Conservation (phyloP, 2,888 invertebrate genomes). For the Ichneumon xanthorius region DNA sequence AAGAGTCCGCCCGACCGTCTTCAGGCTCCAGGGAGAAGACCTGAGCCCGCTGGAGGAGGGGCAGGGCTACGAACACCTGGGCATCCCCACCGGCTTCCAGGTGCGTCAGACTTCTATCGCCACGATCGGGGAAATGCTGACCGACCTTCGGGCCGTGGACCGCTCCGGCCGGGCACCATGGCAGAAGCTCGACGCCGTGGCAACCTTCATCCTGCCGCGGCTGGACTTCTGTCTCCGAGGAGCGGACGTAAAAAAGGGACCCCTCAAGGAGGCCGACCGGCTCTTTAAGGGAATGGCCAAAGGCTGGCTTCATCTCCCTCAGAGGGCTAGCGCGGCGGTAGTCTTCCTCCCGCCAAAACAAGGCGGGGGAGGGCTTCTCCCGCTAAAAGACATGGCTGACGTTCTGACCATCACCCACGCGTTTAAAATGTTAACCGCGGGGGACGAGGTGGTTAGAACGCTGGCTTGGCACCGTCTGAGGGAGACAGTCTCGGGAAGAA, state of each 20-base stretch:
- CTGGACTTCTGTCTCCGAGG: conserved; percentile 75
- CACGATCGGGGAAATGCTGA: conserved; percentile 66
- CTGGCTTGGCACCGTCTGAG: conserved; percentile 69
- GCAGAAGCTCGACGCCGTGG: conserved; percentile 67
- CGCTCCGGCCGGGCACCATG: conserved; percentile 65
- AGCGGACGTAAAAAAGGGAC: too few species aligned
- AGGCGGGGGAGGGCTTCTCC: too few species aligned
- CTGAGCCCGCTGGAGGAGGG: conserved; percentile 66
- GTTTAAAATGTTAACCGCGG: conserved; percentile 75
- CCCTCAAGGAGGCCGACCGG: too few species aligned
- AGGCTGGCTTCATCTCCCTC: conserved; percentile 77
- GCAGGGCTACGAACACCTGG: conserved; percentile 81
- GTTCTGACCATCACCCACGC: conserved; percentile 74
- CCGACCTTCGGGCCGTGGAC: conserved; percentile 63
- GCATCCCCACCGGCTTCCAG: conserved; percentile 76
- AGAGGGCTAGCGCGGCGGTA: conserved; percentile 75
- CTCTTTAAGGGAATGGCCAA: conserved; percentile 72
- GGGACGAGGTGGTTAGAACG: conserved; percentile 66
- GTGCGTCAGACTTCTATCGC: conserved; percentile 69
- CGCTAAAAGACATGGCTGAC: conserved; percentile 71
- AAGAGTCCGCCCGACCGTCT: conserved; percentile 52
- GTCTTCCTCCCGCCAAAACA: conserved; percentile 55
- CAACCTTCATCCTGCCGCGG: conserved; percentile 74
- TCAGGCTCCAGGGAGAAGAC: conserved; percentile 67
- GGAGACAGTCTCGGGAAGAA: conserved; percentile 53